Percentiles rank a stretch among this genome's conserved stretches.
Conservation (phyloP, 2,888 invertebrate genomes). For the Hedychridium roseum region DNA sequence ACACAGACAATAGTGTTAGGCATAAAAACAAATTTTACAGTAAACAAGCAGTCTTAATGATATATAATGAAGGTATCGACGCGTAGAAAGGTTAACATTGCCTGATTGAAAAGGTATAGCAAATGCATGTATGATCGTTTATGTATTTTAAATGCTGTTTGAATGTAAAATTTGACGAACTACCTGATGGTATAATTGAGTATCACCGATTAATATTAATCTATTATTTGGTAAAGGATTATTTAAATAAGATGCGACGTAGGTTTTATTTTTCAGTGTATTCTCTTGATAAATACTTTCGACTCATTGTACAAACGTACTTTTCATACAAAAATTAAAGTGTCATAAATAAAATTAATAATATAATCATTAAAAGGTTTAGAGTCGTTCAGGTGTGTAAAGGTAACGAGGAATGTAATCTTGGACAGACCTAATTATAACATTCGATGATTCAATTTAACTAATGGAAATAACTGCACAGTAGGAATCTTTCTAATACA, state of each 20-base stretch:
- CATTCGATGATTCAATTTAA: conserved; percentile 33
- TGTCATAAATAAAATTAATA: conserved; percentile 32
- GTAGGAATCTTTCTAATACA: conserved; percentile 43
- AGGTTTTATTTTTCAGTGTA: conserved; percentile 45
- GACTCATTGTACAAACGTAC: conserved; percentile 51
- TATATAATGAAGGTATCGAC: no score
- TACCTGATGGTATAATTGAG: no score
- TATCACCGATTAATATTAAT: no score
- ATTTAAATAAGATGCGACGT: conserved; percentile 26
- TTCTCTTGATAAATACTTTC: conserved; percentile 51
- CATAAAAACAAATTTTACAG: no score
- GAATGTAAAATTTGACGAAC: no score
- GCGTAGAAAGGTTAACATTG: no score
- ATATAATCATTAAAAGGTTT: conserved; percentile 20
- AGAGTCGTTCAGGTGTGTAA: conserved; percentile 19
- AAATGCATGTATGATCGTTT: no score
- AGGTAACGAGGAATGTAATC: conserved; percentile 37
- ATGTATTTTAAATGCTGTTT: no score
- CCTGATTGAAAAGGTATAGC: no score
- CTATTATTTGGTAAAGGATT: conserved; percentile 19
- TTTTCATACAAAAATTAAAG: conserved; percentile 39
- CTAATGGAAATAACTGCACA: conserved; percentile 42
- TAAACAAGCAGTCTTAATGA: no score
- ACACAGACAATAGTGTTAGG: no score
- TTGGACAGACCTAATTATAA: conserved; percentile 23